Base-by-base conservation (phyloP, 2,888 invertebrate genomes). In the Entomobrya multifasciata region DNA sequence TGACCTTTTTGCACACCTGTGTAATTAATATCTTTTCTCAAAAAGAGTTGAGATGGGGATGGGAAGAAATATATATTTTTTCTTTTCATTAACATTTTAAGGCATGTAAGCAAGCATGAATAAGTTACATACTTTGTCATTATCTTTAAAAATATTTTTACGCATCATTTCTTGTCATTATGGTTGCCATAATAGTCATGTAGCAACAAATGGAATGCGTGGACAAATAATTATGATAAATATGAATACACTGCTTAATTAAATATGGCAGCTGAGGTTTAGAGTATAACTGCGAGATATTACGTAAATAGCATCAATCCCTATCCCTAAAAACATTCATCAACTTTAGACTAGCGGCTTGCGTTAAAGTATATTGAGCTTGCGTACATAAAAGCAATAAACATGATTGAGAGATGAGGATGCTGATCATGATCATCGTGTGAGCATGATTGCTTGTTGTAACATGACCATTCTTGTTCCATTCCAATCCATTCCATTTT, bases 1-100 rank as follows among this genome's bases (percentile, higher is more conserved):
- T 84, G 77, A 77, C 84, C 77, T 84, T 84, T 84, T 77, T 77
- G 84, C 84, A 84, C 84, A 84, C 77, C 74, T 83, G 62, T 83
- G 76, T 83, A 74, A 83, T 83, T 76, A 76, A 76, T 74, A 82
- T 82, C 49, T 67, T 36, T 65, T 67, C 67, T 70, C 49, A 62
- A n/a, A 62, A 27, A 30, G 62, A 30, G 65, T 20, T 36, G 65
- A 67, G 65, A 57, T 36, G 36, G 36, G 36, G 36, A 36, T 36
- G 36, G 52, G 20, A 17, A 52, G 52, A 52, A n/a, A n/a, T n/a
- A n/a, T n/a, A n/a, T n/a, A n/a, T n/a, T n/a, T n/a, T n/a, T 15
- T 25, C 22, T 70, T 70, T 70, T 70, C 70, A 70, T 70, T 70
- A 70, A 47, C 15, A 70, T 70, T 67, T n/a, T 67, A 67, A 67